Evolutionary conservation across 2,888 invertebrate species (phyloP), one percentile per base, ranked within the genome.

Genomic region (Melanotus villosus): DNA sequence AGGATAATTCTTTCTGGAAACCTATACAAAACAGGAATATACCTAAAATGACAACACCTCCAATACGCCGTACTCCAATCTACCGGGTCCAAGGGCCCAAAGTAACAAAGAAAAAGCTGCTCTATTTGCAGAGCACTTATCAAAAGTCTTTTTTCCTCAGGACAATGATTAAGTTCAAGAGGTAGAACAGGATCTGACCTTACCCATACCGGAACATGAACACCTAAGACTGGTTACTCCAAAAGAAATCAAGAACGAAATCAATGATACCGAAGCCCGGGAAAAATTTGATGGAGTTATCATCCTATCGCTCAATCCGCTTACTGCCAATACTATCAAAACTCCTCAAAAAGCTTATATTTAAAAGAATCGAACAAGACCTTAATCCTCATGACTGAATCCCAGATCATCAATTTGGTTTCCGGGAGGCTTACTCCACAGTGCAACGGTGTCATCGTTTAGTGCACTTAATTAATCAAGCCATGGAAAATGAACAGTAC

Each of bases 321-420:
- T 16, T 43, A 16, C 19, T 43, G 18, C 38, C n/a, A 38, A 38
- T 38, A 38, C 38, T 38, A 38, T 38, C 38, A 12, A 38, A 38
- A 38, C 14, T 38, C 10, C 38, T 38, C 14, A 10, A 38, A 38
- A 38, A 38, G 14, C 26, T 26, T 7, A 26, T 26, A 26, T 7
- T 26, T 26, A 26, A 26, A 26, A 26, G 26, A 26, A 26, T 26
- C 26, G 26, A 26, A 26, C 26, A 26, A 26, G 26, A 26, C 7
- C 7, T 26, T 3, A 26, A 26, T 26, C 26, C 26, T 5, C 26
- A 26, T 3, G 26, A 26, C 26, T 26, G 26, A 7, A 26, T 7
- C 14, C 14, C 38, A 38, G 38, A 38, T 4, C 38, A 38, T 14
- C 38, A 38, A 14, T 38, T 38, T 38, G 38, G 38, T 38, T 38